Conservation (phyloP, 2,797 vertebrate genomes). For the Alca torda region DNA sequence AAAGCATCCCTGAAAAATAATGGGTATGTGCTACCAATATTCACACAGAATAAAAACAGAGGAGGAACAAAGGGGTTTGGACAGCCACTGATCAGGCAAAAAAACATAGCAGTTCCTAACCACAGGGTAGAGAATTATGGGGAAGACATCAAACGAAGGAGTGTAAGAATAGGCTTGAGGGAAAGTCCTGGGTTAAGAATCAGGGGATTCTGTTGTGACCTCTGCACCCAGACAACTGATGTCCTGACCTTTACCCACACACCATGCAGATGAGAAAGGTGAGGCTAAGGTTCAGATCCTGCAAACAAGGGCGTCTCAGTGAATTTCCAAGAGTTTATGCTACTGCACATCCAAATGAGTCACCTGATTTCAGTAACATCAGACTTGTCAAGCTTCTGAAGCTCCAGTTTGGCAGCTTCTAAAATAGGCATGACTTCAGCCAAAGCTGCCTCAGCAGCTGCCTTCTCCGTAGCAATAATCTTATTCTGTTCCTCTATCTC, state of each 20-base stretch:
- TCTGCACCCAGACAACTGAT: not conserved
- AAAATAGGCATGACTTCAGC: conserved; percentile 90
- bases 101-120: not conserved
- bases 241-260: not conserved
- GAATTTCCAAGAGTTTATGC: not conserved
- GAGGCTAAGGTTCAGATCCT: not conserved
- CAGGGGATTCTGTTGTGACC: not conserved
- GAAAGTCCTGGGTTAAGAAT: not conserved
- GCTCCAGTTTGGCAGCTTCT: conserved; percentile 88
- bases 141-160: not conserved
- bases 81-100: not conserved
- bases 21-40: not conserved
- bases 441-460: conserved; percentile 87
- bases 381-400: conserved; percentile 93
- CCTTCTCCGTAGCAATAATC: conserved; percentile 89
- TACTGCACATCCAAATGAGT: not conserved
- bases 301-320: not conserved
- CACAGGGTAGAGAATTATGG: not conserved
- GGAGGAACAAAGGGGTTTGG: not conserved
- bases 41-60: not conserved
- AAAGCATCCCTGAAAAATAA: not conserved
- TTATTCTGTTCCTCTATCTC: conserved; percentile 94
- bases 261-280: not conserved
- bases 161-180: not conserved
- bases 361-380: conserved; percentile 97